phyloP scores from a whole-genome alignment of 2,888 invertebrate species.

The Plagiodera versicolora region DNA sequence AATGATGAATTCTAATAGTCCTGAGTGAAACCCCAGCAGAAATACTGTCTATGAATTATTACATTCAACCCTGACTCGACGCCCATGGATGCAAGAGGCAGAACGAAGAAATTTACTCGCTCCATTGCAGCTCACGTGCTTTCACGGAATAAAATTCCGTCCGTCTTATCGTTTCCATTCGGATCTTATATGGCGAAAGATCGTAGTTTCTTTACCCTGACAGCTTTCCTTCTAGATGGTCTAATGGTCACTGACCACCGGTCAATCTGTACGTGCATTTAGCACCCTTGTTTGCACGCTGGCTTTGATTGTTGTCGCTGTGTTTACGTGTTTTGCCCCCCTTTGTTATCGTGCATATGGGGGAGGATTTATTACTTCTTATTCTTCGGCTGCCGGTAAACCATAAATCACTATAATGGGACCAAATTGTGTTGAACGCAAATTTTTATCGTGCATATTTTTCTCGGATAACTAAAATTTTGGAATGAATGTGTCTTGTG shows the following conservation, averaged over 20 bases:
- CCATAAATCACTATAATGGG: conserved; percentile 10
- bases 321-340: conserved; percentile 45
- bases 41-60: too few species aligned
- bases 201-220: conserved; percentile 35
- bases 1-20: too few species aligned
- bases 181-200: conserved; percentile 40
- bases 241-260: conserved; percentile 45
- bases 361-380: conserved; percentile 5
- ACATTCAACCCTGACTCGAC: background rate
- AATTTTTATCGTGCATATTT: too few species aligned
- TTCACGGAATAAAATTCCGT: background rate
- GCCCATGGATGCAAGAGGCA: background rate
- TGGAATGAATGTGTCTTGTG: too few species aligned
- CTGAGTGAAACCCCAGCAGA: too few species aligned
- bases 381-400: conserved; percentile 4
- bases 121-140: background rate
- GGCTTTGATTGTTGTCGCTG: conserved; percentile 50
- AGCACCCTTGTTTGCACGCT: conserved; percentile 55
- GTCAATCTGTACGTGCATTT: conserved; percentile 52
- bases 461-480: too few species aligned
- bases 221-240: conserved; percentile 23
- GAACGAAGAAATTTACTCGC: background rate
- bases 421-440: too few species aligned
- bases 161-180: background rate
- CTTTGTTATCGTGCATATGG: conserved; percentile 29